Base-by-base conservation (phyloP, 2,888 invertebrate species). In the Lucinisca nassula region DNA sequence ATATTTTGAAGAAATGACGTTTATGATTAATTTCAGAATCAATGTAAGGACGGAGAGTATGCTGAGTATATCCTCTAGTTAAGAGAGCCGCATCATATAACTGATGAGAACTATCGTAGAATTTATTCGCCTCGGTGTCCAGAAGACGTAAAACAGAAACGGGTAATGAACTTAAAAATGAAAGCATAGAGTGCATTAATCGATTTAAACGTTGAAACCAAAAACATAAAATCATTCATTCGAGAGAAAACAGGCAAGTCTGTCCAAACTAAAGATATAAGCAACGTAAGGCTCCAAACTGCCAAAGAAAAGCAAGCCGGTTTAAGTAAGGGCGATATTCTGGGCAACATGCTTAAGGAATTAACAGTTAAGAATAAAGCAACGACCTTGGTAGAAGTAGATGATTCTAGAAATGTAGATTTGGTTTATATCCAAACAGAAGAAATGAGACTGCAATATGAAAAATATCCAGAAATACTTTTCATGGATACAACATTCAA, bases 361-460 rank as follows among this genome's bases (percentile, higher is more conserved):
- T 14, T 45, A 2, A 67, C 10, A 74, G 27, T 14, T 6, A 2
- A 4, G n/a, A 74, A 74, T 6, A 8, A 49, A 8, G 74, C 74
- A 40, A 74, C 40, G 17, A 74, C 74, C 1, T 27, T 40, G 14
- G 8, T 8, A n/a, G 74, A 74, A 1, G 49, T 74, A 12, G 37
- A 72, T 40, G 72, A 72, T 24, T 3, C 17, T 30, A 72, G 37
- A 38, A 72, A 2, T 8, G 74, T 74, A 40, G 74, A 74, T 14
- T 27, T 74, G 1, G n/a, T 74, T 74, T 74, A 45, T 24, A 74
- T 74, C 30, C 24, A 74, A 40, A 74, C 74, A 0, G 49, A 17
- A 74, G 74, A 40, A n/a, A 74, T 74, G 74, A 67, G 35, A 35
- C 35, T 35, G 21, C 67, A 67, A 17, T 67, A 67, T 21, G 17